Evolutionary conservation across 2,797 vertebrate genomes (phyloP).

Genomic region (Sylvilagus floridanus): DNA sequence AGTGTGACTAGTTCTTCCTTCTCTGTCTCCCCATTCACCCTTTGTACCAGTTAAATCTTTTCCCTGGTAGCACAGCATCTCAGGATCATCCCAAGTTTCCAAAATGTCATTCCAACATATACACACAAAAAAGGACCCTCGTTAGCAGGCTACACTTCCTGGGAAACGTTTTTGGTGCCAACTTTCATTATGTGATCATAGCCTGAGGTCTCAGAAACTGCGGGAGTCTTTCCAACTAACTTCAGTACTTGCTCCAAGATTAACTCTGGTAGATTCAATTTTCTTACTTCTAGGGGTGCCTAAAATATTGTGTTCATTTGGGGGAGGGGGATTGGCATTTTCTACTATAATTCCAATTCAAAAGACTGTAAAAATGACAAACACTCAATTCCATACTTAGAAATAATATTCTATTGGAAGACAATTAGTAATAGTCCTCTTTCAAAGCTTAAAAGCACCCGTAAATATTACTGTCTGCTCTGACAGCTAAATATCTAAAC

Average conservation of each 20-base stretch:
- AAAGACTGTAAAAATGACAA: constrained; percentile 44
- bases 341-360: constrained; percentile 43
- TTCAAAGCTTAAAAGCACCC: constrained; percentile 32
- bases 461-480: constrained; percentile 29
- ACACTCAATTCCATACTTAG: constrained; percentile 1
- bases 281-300: not conserved
- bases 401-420: not conserved
- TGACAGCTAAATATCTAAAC: constrained; percentile 6
- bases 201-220: not conserved
- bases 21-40: fast-evolving
- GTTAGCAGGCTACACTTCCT: not conserved
- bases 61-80: not conserved
- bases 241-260: constrained; percentile 13
- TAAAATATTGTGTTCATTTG: not conserved
- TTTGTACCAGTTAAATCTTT: not conserved
- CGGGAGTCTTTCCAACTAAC: constrained; percentile 8
- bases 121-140: not conserved
- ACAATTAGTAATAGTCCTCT: constrained; percentile 57
- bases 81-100: not conserved
- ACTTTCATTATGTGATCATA: not conserved
- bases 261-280: not conserved
- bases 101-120: not conserved
- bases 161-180: not conserved
- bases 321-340: not conserved
- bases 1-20: not conserved